Conservation (phyloP, 1,140 invertebrate species). For the Dendrolimus kikuchii region DNA sequence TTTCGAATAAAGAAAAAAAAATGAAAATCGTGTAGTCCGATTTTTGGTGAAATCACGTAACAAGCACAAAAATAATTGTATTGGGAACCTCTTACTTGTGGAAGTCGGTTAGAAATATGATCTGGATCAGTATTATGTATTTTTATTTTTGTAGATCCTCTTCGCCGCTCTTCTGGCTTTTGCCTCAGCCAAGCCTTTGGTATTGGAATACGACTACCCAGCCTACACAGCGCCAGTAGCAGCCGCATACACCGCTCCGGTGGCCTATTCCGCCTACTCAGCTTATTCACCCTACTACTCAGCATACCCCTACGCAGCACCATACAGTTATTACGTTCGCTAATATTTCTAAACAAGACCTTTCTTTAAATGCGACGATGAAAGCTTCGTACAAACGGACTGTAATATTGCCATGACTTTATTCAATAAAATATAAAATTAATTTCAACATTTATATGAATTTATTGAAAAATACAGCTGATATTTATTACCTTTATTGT, state of each 20-base stretch:
- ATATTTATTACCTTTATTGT: too few species aligned
- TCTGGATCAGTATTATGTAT: slow-evolving; percentile 3
- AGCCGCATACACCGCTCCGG: slow-evolving; percentile 49
- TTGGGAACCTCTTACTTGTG: too few species aligned
- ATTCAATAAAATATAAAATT: too few species aligned
- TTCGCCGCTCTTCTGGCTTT: slow-evolving; percentile 67
- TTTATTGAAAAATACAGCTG: too few species aligned
- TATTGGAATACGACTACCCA: slow-evolving; percentile 46
- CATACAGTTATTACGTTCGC: slow-evolving; percentile 43
- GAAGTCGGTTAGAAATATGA: not conserved
- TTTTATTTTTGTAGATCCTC: slow-evolving; percentile 54
- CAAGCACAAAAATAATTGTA: too few species aligned
- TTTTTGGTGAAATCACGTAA: too few species aligned
- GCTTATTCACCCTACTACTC: slow-evolving; percentile 33
- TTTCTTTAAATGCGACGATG: too few species aligned
- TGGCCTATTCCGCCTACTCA: slow-evolving; percentile 37
- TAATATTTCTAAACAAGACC: slow-evolving; percentile 11
- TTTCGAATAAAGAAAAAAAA: too few species aligned
- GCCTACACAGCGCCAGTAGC: slow-evolving; percentile 47
- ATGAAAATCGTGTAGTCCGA: too few species aligned
- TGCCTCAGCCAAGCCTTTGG: slow-evolving; percentile 66
- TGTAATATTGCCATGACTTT: too few species aligned
- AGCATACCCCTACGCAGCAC: slow-evolving; percentile 36
- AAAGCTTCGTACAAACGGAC: too few species aligned
- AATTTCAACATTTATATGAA: too few species aligned